These are phyloP conservation scores for Drosophila ercepeae DNA, from an alignment of 1,140 invertebrate species.

Conservation along the genomic window DNA sequence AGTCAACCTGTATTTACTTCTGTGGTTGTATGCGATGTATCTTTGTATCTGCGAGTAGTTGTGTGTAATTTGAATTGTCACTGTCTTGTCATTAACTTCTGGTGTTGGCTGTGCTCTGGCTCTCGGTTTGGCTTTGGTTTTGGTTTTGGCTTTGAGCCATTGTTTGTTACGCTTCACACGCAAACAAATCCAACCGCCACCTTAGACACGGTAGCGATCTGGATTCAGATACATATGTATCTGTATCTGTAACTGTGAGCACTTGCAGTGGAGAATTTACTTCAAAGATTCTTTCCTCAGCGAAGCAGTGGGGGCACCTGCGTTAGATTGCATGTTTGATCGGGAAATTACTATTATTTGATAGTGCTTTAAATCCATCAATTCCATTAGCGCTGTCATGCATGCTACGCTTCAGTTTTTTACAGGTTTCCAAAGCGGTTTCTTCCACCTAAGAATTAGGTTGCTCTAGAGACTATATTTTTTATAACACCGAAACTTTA, in stretches of 20 bases:
- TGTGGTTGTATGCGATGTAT: slow-evolving; percentile 12
- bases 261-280: slow-evolving; percentile 1
- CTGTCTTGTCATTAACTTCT: slow-evolving; percentile 82
- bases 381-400: slow-evolving; percentile 20
- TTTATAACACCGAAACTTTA: too few species aligned
- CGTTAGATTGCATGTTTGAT: slow-evolving; percentile 40
- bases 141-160: slow-evolving; percentile 44
- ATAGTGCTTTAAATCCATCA: not conserved
- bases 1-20: slow-evolving; percentile 13
- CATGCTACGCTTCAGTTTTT: too few species aligned
- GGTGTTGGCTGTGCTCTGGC: slow-evolving; percentile 51
- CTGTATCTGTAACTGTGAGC: slow-evolving; percentile 11
- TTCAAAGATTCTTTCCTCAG: not conserved
- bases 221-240: not conserved
- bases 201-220: slow-evolving; percentile 56
- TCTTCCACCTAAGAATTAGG: too few species aligned
- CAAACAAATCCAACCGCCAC: slow-evolving; percentile 57
- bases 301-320: too few species aligned
- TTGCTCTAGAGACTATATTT: too few species aligned
- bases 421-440: too few species aligned
- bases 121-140: slow-evolving; percentile 8
- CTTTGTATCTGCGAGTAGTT: slow-evolving; percentile 6
- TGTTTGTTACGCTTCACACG: slow-evolving; percentile 79
- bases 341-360: slow-evolving; percentile 36
- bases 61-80: slow-evolving; percentile 79